Evolutionary conservation across 2,888 invertebrate genomes (phyloP).

Genomic region (Drosophila limbata): DNA sequence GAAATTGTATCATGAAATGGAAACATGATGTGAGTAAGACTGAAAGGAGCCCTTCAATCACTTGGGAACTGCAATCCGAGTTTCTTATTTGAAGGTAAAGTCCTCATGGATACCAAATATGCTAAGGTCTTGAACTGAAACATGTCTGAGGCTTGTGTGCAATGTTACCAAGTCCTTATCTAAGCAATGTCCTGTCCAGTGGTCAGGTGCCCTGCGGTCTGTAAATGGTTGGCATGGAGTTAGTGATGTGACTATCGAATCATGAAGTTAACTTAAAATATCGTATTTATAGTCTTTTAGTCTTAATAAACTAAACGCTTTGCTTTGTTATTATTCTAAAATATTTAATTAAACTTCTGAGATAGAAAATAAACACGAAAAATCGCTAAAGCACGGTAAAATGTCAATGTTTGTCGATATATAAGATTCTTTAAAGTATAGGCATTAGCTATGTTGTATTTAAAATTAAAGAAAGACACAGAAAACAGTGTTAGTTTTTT

Average conservation of each 20-base stretch:
- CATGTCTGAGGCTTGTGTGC: slow-evolving; percentile 29
- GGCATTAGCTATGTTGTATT: too few relatives aligned
- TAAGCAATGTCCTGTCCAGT: slow-evolving; percentile 27
- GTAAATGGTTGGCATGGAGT: background rate
- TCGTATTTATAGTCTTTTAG: background rate
- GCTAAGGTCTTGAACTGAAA: slow-evolving; percentile 25
- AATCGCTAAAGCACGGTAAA: background rate
- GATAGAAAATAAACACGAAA: too few relatives aligned
- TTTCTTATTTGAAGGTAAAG: slow-evolving; percentile 25
- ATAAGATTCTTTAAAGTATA: background rate
- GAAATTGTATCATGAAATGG: slow-evolving; percentile 20
- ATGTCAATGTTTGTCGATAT: background rate
- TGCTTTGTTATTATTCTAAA: background rate
- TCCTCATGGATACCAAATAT: slow-evolving; percentile 7
- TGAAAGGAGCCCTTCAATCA: slow-evolving; percentile 32
- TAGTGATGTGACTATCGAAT: background rate
- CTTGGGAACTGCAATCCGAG: slow-evolving; percentile 13
- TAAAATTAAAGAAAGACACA: too few relatives aligned
- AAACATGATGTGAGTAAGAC: slow-evolving; percentile 13
- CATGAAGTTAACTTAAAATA: background rate
- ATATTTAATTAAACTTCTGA: too few relatives aligned
- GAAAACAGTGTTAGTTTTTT: too few relatives aligned
- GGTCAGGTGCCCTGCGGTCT: slow-evolving; percentile 29
- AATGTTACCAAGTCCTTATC: slow-evolving; percentile 38
- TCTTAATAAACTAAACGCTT: background rate